Evolutionary conservation across 2,113 vertebrate species (phyloP), one percentile per base, ranked within the genome.

Genomic region (Platycercus adscitus): DNA sequence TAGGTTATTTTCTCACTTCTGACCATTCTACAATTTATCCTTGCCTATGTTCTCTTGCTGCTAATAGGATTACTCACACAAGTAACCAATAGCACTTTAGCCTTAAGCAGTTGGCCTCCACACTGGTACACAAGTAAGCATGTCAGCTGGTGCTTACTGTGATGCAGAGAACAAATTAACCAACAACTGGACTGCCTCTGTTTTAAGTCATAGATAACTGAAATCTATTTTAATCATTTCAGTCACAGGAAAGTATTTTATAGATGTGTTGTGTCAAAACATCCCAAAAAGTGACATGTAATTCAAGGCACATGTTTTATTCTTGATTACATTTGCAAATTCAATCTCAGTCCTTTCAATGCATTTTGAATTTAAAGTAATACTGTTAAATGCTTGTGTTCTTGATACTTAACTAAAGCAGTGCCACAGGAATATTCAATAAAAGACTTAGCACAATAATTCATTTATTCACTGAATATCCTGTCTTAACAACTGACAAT

Each of bases 271-370:
- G 49, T 93, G 82, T 96, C 86, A 95, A 95, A 94, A 95, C 91
- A 94, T 91, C 56, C 90, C 70, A 11, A 94, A 91, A 86, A 94
- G 52, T 75, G 81, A 79, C 86, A 90, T 66, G 61, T 65, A 86
- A 96, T 91, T 82, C 90, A 79, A 86, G 56, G 69, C 44, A 58
- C 46, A 14, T 11, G 5, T 94, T 92, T 96, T 95, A 89, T 81
- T 91, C 95, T 86, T 66, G 64, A 91, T 96, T 94, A 55, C 33
- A 92, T 81, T 97, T 96, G 77, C 86, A 96, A 96, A 96, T 92
- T 89, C 77, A 84, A 46, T 71, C 73, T 85, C 79, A 71, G 23
- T 69, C n/a, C n/a, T 94, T 94, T 88, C 89, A 88, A 89, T 84
- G 66, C 55, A 82, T 80, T 94, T 92, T 94, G 86, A 94, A 94